Conservation (phyloP, 2,797 vertebrate species). For the Galaxias olidus region DNA sequence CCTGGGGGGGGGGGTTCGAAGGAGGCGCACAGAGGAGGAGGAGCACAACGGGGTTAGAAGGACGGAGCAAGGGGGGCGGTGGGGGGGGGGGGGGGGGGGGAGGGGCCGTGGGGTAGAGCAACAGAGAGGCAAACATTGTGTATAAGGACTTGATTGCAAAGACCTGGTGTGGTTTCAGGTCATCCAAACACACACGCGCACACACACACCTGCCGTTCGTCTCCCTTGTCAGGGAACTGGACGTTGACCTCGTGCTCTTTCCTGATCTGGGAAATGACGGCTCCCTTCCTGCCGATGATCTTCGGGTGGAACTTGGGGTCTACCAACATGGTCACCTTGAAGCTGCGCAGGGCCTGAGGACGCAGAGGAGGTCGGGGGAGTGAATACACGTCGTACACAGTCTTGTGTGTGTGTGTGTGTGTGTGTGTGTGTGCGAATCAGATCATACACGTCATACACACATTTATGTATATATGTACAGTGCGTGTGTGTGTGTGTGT, state of each 20-base stretch:
- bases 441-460: no score
- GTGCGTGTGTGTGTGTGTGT: constrained; percentile 3
- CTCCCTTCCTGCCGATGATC: constrained; percentile 81
- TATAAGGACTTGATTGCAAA: no score
- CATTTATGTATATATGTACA: not conserved
- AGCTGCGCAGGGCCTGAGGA: constrained; percentile 77
- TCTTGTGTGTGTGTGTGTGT: not conserved
- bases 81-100: not conserved
- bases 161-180: no score
- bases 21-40: not conserved
- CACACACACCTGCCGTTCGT: constrained; percentile 70
- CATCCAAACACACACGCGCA: constrained; percentile 3
- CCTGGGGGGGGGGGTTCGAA: constrained; percentile 44
- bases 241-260: constrained; percentile 81
- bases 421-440: not conserved
- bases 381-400: not conserved
- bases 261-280: constrained; percentile 80
- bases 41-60: not conserved
- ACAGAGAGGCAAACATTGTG: no score
- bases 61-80: no score
- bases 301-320: constrained; percentile 82
- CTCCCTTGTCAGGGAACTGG: constrained; percentile 81
- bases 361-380: not conserved
- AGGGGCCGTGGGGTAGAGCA: not conserved
- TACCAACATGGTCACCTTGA: constrained; percentile 76